phyloP scores from a whole-genome alignment of 53 echinoderm and acorn worm genomes.

The Hippasteria phrygiana region DNA sequence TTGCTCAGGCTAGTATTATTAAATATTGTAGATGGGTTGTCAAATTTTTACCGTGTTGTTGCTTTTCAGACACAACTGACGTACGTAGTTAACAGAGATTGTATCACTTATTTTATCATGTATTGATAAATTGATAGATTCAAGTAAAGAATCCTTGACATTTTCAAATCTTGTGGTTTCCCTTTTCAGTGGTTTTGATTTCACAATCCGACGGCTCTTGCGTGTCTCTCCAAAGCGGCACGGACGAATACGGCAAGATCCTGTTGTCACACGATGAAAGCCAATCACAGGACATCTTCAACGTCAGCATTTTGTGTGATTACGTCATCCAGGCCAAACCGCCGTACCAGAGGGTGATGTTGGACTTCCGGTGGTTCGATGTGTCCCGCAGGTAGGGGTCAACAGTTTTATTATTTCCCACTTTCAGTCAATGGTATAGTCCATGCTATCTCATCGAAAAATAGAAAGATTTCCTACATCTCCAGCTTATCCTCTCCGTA shows the following conservation, averaged over 20 bases:
- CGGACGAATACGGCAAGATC: slow-evolving; percentile 60
- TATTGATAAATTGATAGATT: too few relatives aligned
- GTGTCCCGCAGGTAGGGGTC: slow-evolving; percentile 62
- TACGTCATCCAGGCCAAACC: slow-evolving; percentile 61
- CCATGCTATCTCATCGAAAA: too few relatives aligned
- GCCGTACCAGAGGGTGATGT: slow-evolving; percentile 71
- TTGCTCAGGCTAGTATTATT: too few relatives aligned
- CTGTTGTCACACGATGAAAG: slow-evolving; percentile 61
- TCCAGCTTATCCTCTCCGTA: too few relatives aligned
- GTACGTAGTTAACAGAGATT: too few relatives aligned
- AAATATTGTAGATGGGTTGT: too few relatives aligned
- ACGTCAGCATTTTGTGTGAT: slow-evolving; percentile 50
- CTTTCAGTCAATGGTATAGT: neutral
- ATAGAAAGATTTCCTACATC: too few relatives aligned
- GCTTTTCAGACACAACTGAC: too few relatives aligned
- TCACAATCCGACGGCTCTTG: slow-evolving; percentile 58
- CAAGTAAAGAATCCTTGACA: too few relatives aligned
- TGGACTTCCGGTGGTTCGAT: slow-evolving; percentile 78
- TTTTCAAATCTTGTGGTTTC: too few relatives aligned
- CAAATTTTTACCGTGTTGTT: too few relatives aligned
- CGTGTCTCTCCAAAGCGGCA: slow-evolving; percentile 30
- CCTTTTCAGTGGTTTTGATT: slow-evolving; percentile 23
- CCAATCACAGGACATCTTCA: slow-evolving; percentile 66
- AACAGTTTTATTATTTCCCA: neutral
- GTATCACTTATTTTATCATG: too few relatives aligned